A percentile compares a stretch with the other conserved stretches of the same genome.
Evolutionary conservation across 1,140 invertebrate genomes (phyloP).

Genomic region (Aphis gossypii): DNA sequence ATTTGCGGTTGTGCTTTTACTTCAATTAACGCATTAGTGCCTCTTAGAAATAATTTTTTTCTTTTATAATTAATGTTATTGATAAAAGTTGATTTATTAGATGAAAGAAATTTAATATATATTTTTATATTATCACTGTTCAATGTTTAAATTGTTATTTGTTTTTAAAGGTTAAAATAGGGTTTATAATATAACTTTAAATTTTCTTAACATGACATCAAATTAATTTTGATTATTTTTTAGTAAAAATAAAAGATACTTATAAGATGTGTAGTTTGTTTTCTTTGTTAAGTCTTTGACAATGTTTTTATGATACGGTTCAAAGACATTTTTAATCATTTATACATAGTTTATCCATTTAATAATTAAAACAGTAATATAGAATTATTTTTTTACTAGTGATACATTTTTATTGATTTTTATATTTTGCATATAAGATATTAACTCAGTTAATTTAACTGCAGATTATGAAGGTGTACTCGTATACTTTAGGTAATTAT

Average conservation of each 20-base stretch:
- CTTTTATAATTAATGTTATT: conserved; percentile 51
- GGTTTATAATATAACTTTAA: neutral
- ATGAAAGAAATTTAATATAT: conserved; percentile 39
- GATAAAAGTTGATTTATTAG: conserved; percentile 45
- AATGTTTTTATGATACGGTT: neutral
- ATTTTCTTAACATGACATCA: neutral
- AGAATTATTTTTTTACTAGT: conserved; percentile 25
- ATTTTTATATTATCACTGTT: conserved; percentile 51
- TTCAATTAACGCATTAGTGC: conserved; percentile 34
- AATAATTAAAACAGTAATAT: neutral
- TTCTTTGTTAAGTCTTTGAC: neutral
- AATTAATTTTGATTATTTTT: neutral
- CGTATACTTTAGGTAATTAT: neutral
- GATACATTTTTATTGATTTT: neutral
- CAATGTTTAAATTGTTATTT: conserved; percentile 36
- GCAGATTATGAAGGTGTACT: neutral
- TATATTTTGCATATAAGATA: neutral
- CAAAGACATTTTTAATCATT: neutral
- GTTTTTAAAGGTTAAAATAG: conserved; percentile 26
- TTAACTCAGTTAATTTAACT: neutral
- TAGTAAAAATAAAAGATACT: neutral
- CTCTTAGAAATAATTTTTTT: conserved; percentile 30
- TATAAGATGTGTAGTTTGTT: neutral
- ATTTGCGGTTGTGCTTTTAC: conserved; percentile 52
- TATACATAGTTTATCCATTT: neutral